Evolutionary conservation across 2,113 vertebrate species (phyloP).

Genomic region (Gasterosteus aculeatus): DNA sequence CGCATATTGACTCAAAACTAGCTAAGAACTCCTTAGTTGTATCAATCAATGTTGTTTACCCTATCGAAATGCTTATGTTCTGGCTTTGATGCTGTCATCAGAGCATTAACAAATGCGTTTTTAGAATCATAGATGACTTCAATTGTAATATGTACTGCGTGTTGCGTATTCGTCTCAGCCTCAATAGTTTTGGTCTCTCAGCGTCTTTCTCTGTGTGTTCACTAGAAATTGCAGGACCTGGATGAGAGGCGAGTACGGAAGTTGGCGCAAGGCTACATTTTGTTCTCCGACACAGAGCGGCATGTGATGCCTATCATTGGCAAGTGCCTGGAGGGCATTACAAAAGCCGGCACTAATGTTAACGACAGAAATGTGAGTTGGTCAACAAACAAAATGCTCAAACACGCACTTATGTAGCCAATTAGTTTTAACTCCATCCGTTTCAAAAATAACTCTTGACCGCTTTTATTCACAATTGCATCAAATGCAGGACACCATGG

Average conservation of each 20-base stretch:
- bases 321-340: slow-evolving; percentile 92
- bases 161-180: not conserved
- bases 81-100: not conserved
- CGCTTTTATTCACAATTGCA: slow-evolving; percentile 6
- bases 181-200: slow-evolving; percentile 12
- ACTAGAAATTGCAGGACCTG: slow-evolving; percentile 89
- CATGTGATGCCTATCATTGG: slow-evolving; percentile 90
- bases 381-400: not conserved
- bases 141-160: not conserved
- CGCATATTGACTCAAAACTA: not conserved
- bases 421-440: slow-evolving; percentile 10
- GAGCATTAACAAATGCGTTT: not conserved
- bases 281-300: slow-evolving; percentile 87
- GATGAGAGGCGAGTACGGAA: slow-evolving; percentile 84
- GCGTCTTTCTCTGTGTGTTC: slow-evolving; percentile 23
- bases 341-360: slow-evolving; percentile 84
- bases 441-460: slow-evolving; percentile 17
- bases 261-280: slow-evolving; percentile 83
- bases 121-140: not conserved
- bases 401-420: not conserved
- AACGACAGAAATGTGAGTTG: slow-evolving; percentile 86
- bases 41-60: not conserved
- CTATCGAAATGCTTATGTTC: not conserved
- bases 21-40: not conserved
- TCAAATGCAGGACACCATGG: slow-evolving; percentile 83